phyloP scores from a whole-genome alignment of 2,888 invertebrate genomes.

The Drosophila formosana region DNA sequence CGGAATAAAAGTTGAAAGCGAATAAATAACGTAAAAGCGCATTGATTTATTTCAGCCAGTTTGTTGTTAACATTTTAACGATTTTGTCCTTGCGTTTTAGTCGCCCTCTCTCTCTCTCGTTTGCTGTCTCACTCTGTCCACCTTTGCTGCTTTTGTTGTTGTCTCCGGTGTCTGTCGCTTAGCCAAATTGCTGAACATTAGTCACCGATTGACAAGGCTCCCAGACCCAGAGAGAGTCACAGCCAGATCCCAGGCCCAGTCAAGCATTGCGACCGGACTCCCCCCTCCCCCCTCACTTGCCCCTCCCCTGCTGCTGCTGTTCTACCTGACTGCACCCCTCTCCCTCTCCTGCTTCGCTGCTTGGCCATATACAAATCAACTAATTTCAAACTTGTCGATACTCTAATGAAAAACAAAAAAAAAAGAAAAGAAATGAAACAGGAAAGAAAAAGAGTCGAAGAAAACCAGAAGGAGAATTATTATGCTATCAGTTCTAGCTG shows the following conservation, averaged over 20 bases:
- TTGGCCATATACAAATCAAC: slow-evolving; percentile 69
- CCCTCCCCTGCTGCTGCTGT: neutral
- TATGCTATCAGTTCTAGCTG: slow-evolving; percentile 7
- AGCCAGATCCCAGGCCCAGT: slow-evolving; percentile 42
- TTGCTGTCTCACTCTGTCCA: slow-evolving; percentile 2
- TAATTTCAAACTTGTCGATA: slow-evolving; percentile 73
- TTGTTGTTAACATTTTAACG: slow-evolving; percentile 82
- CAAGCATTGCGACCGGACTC: slow-evolving; percentile 50
- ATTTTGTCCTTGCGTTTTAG: slow-evolving; percentile 80
- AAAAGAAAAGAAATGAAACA: slow-evolving; percentile 22
- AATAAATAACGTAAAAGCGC: slow-evolving; percentile 76
- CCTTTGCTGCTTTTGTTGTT: slow-evolving; percentile 37
- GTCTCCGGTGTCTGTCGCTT: slow-evolving; percentile 78
- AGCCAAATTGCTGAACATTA: slow-evolving; percentile 81
- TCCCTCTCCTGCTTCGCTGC: neutral
- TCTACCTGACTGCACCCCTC: slow-evolving; percentile 16
- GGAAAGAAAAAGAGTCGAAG: slow-evolving; percentile 9
- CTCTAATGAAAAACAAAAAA: slow-evolving; percentile 60
- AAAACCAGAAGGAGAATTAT: slow-evolving; percentile 26
- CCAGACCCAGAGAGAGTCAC: slow-evolving; percentile 24
- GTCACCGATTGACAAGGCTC: slow-evolving; percentile 79
- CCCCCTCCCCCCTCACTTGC: neutral
- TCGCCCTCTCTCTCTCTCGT: slow-evolving; percentile 9
- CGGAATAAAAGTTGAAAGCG: slow-evolving; percentile 74
- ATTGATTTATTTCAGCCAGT: slow-evolving; percentile 78